Percentiles rank a stretch among this genome's conserved stretches.
These are phyloP conservation scores for Elephantulus edwardii DNA, from an alignment of 2,113 vertebrate genomes.

Conservation along the genomic window DNA sequence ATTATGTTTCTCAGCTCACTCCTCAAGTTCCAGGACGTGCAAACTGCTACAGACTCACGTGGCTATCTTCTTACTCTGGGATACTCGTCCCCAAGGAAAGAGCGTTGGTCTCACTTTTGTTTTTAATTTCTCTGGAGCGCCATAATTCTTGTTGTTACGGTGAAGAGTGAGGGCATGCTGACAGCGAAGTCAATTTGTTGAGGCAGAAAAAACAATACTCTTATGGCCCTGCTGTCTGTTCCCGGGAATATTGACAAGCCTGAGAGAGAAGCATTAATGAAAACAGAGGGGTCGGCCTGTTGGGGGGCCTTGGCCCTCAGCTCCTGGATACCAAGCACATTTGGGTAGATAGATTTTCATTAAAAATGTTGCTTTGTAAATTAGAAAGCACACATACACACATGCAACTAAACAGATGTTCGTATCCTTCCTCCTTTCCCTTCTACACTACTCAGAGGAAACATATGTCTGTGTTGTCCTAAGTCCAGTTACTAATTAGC, in stretches of 20 bases:
- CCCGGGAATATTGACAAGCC: neutral
- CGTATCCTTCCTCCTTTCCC: conserved; percentile 26
- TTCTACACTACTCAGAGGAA: conserved; percentile 50
- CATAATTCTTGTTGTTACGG: neutral
- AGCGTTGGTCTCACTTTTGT: neutral
- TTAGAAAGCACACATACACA: conserved; percentile 57
- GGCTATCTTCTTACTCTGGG: neutral
- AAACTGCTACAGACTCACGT: neutral
- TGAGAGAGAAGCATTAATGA: neutral
- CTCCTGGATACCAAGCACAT: neutral
- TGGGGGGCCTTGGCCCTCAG: too few species aligned
- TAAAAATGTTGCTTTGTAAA: conserved; percentile 56
- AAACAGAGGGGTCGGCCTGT: neutral
- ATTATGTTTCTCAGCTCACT: neutral
- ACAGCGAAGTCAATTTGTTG: neutral
- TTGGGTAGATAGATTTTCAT: conserved; percentile 39
- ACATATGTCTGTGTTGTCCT: conserved; percentile 75
- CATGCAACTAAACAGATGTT: conserved; percentile 61
- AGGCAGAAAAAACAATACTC: neutral
- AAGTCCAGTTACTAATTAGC: conserved; percentile 70
- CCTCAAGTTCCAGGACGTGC: neutral
- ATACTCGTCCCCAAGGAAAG: neutral
- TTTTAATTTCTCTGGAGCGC: neutral
- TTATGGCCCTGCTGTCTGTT: neutral
- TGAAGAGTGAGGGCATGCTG: neutral